Percentiles rank a stretch among this genome's conserved stretches.
phyloP scores from a whole-genome alignment of 1,140 invertebrate genomes.

The Hestina assimilis region DNA sequence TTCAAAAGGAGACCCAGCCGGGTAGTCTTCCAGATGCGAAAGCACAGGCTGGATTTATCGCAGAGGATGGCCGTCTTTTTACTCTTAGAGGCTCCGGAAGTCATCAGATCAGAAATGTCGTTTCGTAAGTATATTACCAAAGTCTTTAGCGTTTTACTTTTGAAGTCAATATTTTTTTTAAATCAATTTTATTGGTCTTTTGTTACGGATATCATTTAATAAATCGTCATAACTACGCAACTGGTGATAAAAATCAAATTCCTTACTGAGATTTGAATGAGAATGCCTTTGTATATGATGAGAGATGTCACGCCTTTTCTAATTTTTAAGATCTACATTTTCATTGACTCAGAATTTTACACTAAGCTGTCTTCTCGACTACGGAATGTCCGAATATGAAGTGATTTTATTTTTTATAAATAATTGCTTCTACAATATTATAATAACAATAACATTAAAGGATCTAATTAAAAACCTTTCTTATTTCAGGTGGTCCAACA shows the following conservation, averaged over 20 bases:
- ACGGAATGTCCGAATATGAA: background rate
- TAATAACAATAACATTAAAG: too few relatives aligned
- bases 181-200: too few relatives aligned
- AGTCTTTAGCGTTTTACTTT: too few relatives aligned
- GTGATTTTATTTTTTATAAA: background rate
- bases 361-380: background rate
- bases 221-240: too few relatives aligned
- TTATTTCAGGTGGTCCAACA: slow-evolving; percentile 87
- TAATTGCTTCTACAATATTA: background rate
- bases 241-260: too few relatives aligned
- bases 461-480: too few relatives aligned
- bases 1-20: slow-evolving; percentile 85
- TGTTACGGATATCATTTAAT: too few relatives aligned
- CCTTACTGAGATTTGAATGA: too few relatives aligned
- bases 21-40: slow-evolving; percentile 88
- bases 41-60: slow-evolving; percentile 94
- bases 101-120: slow-evolving; percentile 84
- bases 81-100: slow-evolving; percentile 91
- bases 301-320: too few relatives aligned
- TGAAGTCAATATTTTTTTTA: background rate
- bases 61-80: slow-evolving; percentile 86
- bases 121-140: slow-evolving; percentile 56
- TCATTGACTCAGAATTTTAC: too few relatives aligned
- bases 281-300: too few relatives aligned
- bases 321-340: too few relatives aligned